Conservation (phyloP, 1,140 invertebrate genomes). For the Calliphora vicina region DNA sequence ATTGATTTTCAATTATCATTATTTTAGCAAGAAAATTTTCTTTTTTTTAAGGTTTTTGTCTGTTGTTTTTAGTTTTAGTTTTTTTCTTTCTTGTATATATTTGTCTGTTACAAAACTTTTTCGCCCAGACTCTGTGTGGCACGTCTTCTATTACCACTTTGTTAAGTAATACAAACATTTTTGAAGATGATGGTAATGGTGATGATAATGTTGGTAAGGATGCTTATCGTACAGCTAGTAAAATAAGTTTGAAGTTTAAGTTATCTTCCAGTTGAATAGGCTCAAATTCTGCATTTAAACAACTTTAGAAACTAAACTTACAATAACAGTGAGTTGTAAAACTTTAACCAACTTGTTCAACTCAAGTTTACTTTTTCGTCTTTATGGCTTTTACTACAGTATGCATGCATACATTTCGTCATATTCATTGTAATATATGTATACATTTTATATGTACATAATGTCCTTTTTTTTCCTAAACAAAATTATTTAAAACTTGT, state of each 20-base stretch:
- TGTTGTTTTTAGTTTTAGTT: no score
- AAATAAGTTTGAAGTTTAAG: constrained; percentile 25
- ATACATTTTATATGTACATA: no score
- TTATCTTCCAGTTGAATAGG: constrained; percentile 41
- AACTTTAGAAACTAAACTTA: constrained; percentile 35
- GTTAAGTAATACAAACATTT: not conserved
- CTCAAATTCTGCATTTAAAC: constrained; percentile 37
- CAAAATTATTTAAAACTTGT: no score
- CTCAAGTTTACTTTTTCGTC: not conserved
- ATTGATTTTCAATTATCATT: constrained; percentile 13
- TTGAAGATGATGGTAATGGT: not conserved
- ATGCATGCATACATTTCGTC: no score
- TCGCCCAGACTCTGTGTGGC: not conserved
- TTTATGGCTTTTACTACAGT: no score
- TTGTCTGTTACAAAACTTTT: not conserved
- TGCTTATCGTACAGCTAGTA: constrained; percentile 22
- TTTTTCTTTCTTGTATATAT: no score
- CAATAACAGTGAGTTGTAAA: constrained; percentile 6
- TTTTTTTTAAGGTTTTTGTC: no score
- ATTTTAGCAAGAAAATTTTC: not conserved
- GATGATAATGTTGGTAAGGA: constrained; percentile 18
- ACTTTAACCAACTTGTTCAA: constrained; percentile 5
- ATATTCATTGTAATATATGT: no score
- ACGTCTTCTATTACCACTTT: constrained; percentile 29
- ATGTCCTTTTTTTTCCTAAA: no score